Percentiles rank a stretch among this genome's conserved stretches.
Evolutionary conservation across 2,888 invertebrate species (phyloP).

Genomic region (Conops quadrifasciatus): DNA sequence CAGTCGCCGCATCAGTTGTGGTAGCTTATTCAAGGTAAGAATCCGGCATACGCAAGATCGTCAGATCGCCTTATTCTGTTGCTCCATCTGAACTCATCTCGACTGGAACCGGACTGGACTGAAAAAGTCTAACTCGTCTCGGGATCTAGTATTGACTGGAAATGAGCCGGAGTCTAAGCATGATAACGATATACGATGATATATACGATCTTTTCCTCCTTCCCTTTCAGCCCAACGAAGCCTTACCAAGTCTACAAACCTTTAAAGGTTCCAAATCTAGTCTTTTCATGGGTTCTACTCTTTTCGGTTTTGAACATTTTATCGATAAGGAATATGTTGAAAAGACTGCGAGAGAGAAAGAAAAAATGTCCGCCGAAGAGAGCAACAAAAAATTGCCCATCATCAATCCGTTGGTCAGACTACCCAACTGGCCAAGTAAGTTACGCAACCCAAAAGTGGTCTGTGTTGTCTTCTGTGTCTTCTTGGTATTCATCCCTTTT

Average conservation of each 20-base stretch:
- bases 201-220: not conserved
- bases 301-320: slow-evolving; percentile 62
- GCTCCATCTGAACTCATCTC: too few species aligned
- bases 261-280: slow-evolving; percentile 71
- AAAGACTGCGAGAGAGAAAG: slow-evolving; percentile 59
- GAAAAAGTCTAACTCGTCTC: not conserved
- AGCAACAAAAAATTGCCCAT: slow-evolving; percentile 82
- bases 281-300: slow-evolving; percentile 65
- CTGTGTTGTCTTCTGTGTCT: not conserved
- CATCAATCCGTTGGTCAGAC: slow-evolving; percentile 86
- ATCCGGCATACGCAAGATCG: too few species aligned
- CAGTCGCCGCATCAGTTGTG: slow-evolving; percentile 88
- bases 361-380: slow-evolving; percentile 62
- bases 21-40: slow-evolving; percentile 80
- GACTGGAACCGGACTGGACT: too few species aligned
- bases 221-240: slow-evolving; percentile 61
- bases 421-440: slow-evolving; percentile 89
- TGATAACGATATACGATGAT: too few species aligned
- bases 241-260: slow-evolving; percentile 64
- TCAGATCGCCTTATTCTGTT: too few species aligned
- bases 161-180: not conserved
- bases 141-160: not conserved
- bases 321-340: slow-evolving; percentile 63
- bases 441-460: slow-evolving; percentile 34
- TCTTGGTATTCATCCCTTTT: not conserved